Evolutionary conservation across 2,113 vertebrate species (phyloP), one percentile per base, ranked within the genome.

Genomic region (Saccopteryx leptura): DNA sequence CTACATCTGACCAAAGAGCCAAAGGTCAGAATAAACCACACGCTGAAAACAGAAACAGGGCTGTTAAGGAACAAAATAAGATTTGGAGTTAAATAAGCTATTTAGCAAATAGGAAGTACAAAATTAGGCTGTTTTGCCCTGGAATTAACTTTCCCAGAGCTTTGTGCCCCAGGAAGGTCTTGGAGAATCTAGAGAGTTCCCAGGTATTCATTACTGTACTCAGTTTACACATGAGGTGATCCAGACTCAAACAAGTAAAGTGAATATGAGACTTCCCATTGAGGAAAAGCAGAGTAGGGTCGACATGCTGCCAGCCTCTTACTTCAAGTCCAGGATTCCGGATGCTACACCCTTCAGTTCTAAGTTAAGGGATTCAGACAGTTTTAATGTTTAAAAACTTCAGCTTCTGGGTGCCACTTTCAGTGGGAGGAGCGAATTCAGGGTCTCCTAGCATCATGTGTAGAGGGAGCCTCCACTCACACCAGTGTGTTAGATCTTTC

Each of bases 11-110:
- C 48, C 90, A 93, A 80, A 93, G 74, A 69, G 91, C 8, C 39
- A 88, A 96, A 93, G 54, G 17, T 96, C 82, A 88, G 52, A 93
- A 61, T 31, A 63, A 60, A 91, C 48, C 83, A 93, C 9, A 93
- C 60, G 17, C 33, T 94, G 13, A 88, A 21, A 72, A 82, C 9
- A 79, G 72, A 85, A 89, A 31, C 26, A 93, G 63, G 15, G 14
- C 23, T 86, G 7, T 87, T 94, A 94, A 86, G 72, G 86, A 94
- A 66, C 39, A 60, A 82, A 50, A 13, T 81, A 87, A 78, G 26
- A 76, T 33, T 8, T n/a, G 7, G 13, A 48, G 28, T 56, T 93
- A 50, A 72, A 50, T 46, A 88, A 88, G 18, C 39, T 81, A 19
- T 11, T 78, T 65, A 56, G 9, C 31, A 84, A 58, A 18, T 9